phyloP scores from a whole-genome alignment of 2,888 invertebrate species.

The Zaprionus lineosus region DNA sequence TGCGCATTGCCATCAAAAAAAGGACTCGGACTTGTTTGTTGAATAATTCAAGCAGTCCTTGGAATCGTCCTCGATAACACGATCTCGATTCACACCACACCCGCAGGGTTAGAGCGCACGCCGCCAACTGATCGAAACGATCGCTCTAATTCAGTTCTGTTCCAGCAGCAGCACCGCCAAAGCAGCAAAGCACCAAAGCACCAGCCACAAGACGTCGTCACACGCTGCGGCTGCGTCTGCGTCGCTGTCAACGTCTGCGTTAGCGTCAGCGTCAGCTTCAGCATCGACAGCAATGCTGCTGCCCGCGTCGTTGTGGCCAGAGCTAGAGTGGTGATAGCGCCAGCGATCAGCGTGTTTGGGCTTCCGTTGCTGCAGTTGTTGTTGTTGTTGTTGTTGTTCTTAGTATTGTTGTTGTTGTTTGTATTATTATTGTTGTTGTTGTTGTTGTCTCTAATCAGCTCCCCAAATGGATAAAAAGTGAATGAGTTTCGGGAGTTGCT shows the following conservation, averaged over 20 bases:
- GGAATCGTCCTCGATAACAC: conserved; percentile 28
- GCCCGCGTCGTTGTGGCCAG: conserved; percentile 25
- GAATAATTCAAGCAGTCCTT: conserved; percentile 21
- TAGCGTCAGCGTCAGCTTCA: conserved; percentile 14
- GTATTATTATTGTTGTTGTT: no score
- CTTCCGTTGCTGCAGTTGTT: conserved; percentile 51
- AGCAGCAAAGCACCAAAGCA: conserved; percentile 44
- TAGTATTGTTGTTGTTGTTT: no score
- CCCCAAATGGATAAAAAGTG: conserved; percentile 49
- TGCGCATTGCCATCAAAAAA: conserved; percentile 63
- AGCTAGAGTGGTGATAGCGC: conserved; percentile 45
- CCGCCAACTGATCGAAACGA: conserved; percentile 80
- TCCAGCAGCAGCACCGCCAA: no score
- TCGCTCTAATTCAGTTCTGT: conserved; percentile 70
- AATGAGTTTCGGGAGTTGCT: conserved; percentile 25
- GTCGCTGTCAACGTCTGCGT: conserved; percentile 9
- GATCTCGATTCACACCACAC: conserved; percentile 66
- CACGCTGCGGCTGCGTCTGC: conserved; percentile 8
- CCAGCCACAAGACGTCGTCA: conserved; percentile 40
- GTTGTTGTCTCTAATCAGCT: conserved; percentile 50
- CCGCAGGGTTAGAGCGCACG: conserved; percentile 80
- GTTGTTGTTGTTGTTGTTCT: no score
- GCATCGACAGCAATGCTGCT: no score
- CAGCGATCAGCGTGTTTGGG: conserved; percentile 30
- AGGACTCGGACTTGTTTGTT: conserved; percentile 28